Evolutionary conservation across 2,888 invertebrate species (phyloP), one percentile per base, ranked within the genome.

Genomic region (Eilema caniola): DNA sequence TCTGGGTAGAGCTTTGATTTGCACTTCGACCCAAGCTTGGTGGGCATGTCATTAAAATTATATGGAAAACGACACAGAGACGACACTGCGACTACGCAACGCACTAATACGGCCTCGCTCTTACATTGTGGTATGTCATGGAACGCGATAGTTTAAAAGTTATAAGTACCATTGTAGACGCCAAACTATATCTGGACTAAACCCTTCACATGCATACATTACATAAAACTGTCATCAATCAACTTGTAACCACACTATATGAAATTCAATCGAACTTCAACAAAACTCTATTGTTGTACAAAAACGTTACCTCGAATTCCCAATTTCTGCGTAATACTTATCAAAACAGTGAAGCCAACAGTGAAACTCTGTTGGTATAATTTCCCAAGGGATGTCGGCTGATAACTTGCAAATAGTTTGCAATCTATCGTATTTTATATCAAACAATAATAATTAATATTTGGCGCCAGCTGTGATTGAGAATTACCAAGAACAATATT

Each of bases 311-410:
- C 24, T 24, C 59, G 14, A 59, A 24, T 59, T 59, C 24, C 12
- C 59, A 59, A 59, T 59, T 37, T 41, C 28, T 24, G 10, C 33
- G 8, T 11, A 37, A 57, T 57, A 57, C 14, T 66, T 25, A 25
- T 16, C 57, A 66, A 66, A 66, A 59, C 66, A 57, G 31, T 65
- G 23, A 31, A 28, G 8, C n/a, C 14, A 47, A 20, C 14, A 67
- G 25, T 28, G 41, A 41, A 57, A 63, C 57, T 63, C 63, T 59
- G 37, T 63, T 28, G 25, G 28, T 25, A 37, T 69, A 67, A 69
- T 69, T 69, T 69, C 68, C 63, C 63, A 0, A 23, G 68, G 63
- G 68, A 69, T 28, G 20, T 3, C 14, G 12, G 16, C 56, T 37
- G 63, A 59, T 62, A 53, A 53, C 62, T 67, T 23, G 67, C 61